These are phyloP conservation scores for Chaitophorus viminalis DNA, from an alignment of 2,888 invertebrate species.

Conservation along the genomic window DNA sequence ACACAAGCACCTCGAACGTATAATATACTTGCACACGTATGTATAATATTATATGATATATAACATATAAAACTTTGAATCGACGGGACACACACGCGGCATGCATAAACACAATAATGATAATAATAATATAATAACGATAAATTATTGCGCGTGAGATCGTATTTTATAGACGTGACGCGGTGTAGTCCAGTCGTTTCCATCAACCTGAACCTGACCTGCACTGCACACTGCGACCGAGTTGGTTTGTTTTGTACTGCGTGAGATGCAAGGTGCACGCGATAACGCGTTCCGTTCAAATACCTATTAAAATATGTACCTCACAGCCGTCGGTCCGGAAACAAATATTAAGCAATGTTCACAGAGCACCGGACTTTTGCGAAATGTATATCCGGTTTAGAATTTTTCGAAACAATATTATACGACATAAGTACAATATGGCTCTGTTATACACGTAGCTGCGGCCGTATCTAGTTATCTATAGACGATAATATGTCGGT, in stretches of 20 bases:
- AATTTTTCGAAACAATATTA: too few species aligned
- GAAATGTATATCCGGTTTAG: too few species aligned
- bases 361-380: too few species aligned
- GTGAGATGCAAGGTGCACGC: background rate
- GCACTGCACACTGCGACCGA: background rate
- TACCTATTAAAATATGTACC: too few species aligned
- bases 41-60: too few species aligned
- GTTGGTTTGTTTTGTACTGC: background rate
- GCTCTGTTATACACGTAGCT: too few species aligned
- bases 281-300: background rate
- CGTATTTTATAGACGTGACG: slow-evolving; percentile 9
- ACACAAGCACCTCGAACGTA: background rate
- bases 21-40: background rate
- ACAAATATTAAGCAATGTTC: too few species aligned
- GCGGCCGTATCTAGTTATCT: too few species aligned
- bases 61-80: background rate
- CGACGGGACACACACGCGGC: slow-evolving; percentile 5
- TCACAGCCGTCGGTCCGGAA: too few species aligned
- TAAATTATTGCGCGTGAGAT: slow-evolving; percentile 15
- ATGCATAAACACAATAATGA: background rate
- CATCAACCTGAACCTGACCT: background rate
- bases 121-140: slow-evolving; percentile 1
- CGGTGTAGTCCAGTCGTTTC: background rate
- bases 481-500: too few species aligned
- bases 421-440: too few species aligned